phyloP scores from a whole-genome alignment of 1,140 invertebrate species.

The Bombus sibiricus region DNA sequence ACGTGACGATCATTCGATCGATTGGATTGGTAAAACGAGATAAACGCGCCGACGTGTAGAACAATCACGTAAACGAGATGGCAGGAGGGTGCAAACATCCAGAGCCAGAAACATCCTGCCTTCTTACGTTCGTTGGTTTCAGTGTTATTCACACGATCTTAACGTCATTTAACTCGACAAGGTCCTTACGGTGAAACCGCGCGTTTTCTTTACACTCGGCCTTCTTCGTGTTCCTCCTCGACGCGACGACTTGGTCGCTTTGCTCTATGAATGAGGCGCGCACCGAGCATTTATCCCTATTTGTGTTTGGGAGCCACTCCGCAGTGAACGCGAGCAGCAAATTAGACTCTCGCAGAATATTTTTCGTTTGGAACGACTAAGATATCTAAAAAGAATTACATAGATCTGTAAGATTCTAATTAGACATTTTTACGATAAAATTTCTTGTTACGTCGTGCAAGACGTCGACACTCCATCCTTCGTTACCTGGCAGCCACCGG shows the following conservation, averaged over 20 bases:
- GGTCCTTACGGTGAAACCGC: slow-evolving; percentile 52
- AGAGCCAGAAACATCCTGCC: slow-evolving; percentile 69
- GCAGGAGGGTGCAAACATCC: slow-evolving; percentile 71
- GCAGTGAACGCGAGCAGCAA: not conserved
- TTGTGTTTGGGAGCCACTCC: not conserved
- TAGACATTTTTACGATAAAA: no score
- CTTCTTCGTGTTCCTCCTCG: not conserved
- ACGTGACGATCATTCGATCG: slow-evolving; percentile 77
- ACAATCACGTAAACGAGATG: slow-evolving; percentile 53
- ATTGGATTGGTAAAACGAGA: slow-evolving; percentile 52
- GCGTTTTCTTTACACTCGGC: not conserved
- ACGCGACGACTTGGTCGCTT: not conserved
- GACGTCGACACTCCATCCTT: no score
- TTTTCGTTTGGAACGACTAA: not conserved
- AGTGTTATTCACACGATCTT: slow-evolving; percentile 73
- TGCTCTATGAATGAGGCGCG: not conserved
- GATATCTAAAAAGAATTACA: not conserved
- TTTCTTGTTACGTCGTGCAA: no score
- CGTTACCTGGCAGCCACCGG: no score
- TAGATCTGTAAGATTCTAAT: no score
- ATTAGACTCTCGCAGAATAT: not conserved
- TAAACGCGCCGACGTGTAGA: slow-evolving; percentile 66
- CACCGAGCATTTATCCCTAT: not conserved
- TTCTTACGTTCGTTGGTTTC: slow-evolving; percentile 63
- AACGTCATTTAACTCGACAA: slow-evolving; percentile 72